Conservation (phyloP, 2,797 vertebrate genomes). For the Phalanger gymnotis region DNA sequence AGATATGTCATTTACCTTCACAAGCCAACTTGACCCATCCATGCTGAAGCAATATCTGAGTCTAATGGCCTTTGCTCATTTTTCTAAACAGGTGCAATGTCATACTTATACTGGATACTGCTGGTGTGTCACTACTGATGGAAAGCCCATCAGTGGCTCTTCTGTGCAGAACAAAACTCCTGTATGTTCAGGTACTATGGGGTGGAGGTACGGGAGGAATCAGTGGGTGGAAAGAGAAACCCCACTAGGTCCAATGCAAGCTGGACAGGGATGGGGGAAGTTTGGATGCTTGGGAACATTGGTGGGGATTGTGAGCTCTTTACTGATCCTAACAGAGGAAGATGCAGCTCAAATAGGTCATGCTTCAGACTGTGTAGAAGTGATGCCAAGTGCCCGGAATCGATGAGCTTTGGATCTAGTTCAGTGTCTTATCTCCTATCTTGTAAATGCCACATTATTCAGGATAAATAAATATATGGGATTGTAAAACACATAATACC, state of each 20-base stretch:
- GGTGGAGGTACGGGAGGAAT: conserved; percentile 62
- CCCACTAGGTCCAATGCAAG: neutral
- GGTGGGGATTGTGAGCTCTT: neutral
- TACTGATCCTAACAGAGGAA: neutral
- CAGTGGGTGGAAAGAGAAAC: conserved; percentile 14
- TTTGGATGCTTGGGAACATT: neutral
- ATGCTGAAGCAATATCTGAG: neutral
- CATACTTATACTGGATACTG: conserved; percentile 99
- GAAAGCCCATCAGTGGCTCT: conserved; percentile 98
- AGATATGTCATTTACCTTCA: neutral
- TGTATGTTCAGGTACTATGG: conserved; percentile 97
- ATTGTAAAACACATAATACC: neutral
- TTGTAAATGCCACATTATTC: neutral
- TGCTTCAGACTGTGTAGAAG: neutral
- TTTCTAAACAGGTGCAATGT: conserved; percentile 94
- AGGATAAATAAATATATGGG: neutral
- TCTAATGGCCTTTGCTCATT: conserved; percentile 19
- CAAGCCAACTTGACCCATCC: neutral
- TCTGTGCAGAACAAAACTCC: conserved; percentile 99
- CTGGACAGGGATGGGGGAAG: neutral
- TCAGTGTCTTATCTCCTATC: neutral
- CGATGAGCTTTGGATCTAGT: conserved; percentile 35
- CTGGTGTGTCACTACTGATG: conserved; percentile 97
- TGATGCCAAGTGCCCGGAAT: neutral
- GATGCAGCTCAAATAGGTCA: neutral